Conservation (phyloP, 2,797 vertebrate genomes). For the Acanthiza pusilla region DNA sequence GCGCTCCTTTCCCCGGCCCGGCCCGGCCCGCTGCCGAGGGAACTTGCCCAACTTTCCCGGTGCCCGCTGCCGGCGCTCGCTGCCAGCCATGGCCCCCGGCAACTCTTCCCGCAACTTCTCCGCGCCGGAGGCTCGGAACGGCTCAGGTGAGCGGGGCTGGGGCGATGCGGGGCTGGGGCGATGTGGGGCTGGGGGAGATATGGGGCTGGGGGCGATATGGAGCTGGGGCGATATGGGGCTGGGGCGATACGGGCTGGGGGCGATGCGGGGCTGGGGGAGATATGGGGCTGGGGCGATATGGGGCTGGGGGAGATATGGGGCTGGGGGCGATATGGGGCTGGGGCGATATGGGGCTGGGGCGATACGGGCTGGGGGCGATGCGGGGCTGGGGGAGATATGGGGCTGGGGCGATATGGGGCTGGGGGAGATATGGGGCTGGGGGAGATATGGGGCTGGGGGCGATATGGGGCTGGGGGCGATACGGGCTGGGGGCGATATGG, state of each 20-base stretch:
- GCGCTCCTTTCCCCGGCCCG: background rate
- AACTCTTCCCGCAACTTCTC: constrained; percentile 51
- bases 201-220: too few relatives aligned
- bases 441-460: too few relatives aligned
- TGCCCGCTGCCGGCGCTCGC: background rate
- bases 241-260: background rate
- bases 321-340: too few relatives aligned
- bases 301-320: accelerated
- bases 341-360: too few relatives aligned
- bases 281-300: accelerated
- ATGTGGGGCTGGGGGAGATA: too few relatives aligned
- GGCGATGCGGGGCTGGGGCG: background rate
- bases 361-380: too few relatives aligned
- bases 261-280: accelerated
- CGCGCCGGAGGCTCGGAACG: constrained; percentile 19
- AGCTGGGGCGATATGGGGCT: background rate
- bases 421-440: background rate
- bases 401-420: background rate
- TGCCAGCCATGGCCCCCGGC: constrained; percentile 19
- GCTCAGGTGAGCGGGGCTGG: constrained; percentile 29
- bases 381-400: too few relatives aligned
- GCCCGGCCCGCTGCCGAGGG: background rate
- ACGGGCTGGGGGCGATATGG: too few relatives aligned
- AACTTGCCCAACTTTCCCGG: background rate
- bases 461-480: too few relatives aligned